phyloP scores from a whole-genome alignment of 2,888 invertebrate species.

The Drosophila buzzatii region DNA sequence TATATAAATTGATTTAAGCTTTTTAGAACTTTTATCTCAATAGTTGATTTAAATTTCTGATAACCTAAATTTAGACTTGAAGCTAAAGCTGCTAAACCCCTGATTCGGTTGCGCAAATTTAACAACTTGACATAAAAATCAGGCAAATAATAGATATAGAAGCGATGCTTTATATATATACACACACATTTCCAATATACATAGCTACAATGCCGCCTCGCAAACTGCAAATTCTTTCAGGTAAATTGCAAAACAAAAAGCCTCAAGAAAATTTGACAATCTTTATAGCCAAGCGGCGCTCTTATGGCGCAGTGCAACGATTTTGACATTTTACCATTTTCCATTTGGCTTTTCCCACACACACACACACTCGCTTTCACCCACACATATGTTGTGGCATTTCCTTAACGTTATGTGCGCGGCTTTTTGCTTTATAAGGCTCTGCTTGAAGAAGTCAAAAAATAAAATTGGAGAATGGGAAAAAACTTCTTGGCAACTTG shows the following conservation, averaged over 20 bases:
- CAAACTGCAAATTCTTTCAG: background rate
- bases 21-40: no score
- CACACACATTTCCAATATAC: background rate
- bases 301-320: slow-evolving; percentile 12
- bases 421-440: slow-evolving; percentile 35
- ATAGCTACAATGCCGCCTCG: background rate
- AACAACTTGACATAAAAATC: background rate
- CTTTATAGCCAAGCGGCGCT: slow-evolving; percentile 26
- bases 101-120: background rate
- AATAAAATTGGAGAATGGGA: background rate
- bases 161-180: background rate
- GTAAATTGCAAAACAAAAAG: slow-evolving; percentile 9
- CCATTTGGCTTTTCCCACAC: slow-evolving; percentile 20
- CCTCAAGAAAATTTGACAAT: slow-evolving; percentile 30
- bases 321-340: slow-evolving; percentile 34
- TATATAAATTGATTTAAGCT: no score
- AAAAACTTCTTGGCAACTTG: slow-evolving; percentile 31
- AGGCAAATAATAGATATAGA: background rate
- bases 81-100: background rate
- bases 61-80: background rate
- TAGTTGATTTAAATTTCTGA: no score
- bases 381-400: slow-evolving; percentile 1
- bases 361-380: background rate
- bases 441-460: slow-evolving; percentile 19
- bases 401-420: slow-evolving; percentile 14